Evolutionary conservation across 1,140 invertebrate species (phyloP).

Genomic region (Drosophila subpulchrella): DNA sequence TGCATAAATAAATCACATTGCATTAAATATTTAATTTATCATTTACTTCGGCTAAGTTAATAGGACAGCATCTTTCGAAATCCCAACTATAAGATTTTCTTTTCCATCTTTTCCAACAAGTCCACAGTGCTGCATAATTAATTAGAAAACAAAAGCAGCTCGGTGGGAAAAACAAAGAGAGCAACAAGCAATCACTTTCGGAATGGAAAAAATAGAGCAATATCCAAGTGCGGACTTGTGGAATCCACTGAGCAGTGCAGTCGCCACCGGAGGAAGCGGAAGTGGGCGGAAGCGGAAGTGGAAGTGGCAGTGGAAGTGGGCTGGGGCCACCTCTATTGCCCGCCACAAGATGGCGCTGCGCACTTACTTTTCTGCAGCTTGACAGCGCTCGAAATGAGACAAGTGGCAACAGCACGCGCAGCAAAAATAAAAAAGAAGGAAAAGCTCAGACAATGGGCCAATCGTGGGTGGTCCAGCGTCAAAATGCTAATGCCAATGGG

Average conservation of each 20-base stretch:
- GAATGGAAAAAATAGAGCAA: slow-evolving; percentile 46
- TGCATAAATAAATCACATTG: background rate
- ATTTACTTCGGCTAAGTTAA: background rate
- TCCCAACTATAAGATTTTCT: background rate
- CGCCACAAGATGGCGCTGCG: slow-evolving; percentile 56
- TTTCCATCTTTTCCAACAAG: background rate
- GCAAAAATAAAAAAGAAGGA: background rate
- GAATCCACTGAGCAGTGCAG: slow-evolving; percentile 45
- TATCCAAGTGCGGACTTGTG: slow-evolving; percentile 51
- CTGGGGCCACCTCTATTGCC: slow-evolving; percentile 16
- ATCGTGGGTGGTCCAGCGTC: slow-evolving; percentile 1
- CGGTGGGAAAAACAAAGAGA: slow-evolving; percentile 25
- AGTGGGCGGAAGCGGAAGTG: slow-evolving; percentile 4
- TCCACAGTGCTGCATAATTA: slow-evolving; percentile 57
- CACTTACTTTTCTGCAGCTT: slow-evolving; percentile 57
- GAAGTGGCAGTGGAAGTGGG: background rate
- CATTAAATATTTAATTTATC: background rate
- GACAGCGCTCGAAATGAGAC: slow-evolving; percentile 63
- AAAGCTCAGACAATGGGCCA: slow-evolving; percentile 8
- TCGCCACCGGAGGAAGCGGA: slow-evolving; percentile 34
- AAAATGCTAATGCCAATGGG: slow-evolving; percentile 64
- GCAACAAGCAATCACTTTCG: slow-evolving; percentile 55
- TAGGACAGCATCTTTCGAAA: too few relatives aligned
- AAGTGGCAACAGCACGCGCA: slow-evolving; percentile 63
- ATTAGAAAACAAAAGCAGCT: slow-evolving; percentile 61